Evolutionary conservation across 1,140 invertebrate species (phyloP).

Genomic region (Anastrepha ludens): DNA sequence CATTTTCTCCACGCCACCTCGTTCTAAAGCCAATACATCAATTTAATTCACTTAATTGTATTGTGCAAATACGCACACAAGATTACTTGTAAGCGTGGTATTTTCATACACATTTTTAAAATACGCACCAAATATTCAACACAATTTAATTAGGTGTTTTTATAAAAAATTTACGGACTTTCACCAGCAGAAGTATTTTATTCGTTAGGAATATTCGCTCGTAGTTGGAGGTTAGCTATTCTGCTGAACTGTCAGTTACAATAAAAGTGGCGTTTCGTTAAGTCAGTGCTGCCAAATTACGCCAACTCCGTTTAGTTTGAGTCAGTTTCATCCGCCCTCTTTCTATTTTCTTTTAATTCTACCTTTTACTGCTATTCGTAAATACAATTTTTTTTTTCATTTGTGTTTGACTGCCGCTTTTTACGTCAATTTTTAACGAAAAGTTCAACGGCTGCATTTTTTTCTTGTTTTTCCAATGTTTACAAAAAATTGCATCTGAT

Average conservation of each 20-base stretch:
- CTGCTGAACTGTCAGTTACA: slow-evolving; percentile 39
- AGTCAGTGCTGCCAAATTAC: slow-evolving; percentile 26
- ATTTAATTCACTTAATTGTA: not conserved
- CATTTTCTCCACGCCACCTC: not conserved
- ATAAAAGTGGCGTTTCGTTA: slow-evolving; percentile 47
- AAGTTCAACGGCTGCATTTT: not conserved
- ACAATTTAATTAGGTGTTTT: slow-evolving; percentile 24
- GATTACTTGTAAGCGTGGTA: not conserved
- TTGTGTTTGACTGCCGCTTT: not conserved
- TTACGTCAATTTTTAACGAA: slow-evolving; percentile 1
- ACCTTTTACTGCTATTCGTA: not conserved
- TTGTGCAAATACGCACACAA: not conserved
- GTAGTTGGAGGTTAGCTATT: slow-evolving; percentile 44
- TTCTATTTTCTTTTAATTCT: slow-evolving; percentile 27
- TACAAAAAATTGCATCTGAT: not conserved
- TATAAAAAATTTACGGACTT: not conserved
- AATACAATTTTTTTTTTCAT: not conserved
- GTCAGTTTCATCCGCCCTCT: not conserved
- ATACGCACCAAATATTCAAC: slow-evolving; percentile 39
- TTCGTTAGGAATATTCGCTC: slow-evolving; percentile 29
- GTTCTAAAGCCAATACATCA: not conserved
- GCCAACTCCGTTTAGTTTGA: not conserved
- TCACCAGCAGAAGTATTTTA: slow-evolving; percentile 16
- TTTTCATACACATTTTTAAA: not conserved
- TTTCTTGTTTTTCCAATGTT: not conserved